Percentiles rank a stretch among this genome's conserved stretches.
phyloP scores from a whole-genome alignment of 1,140 invertebrate species.

The Drosophila ambigua region DNA sequence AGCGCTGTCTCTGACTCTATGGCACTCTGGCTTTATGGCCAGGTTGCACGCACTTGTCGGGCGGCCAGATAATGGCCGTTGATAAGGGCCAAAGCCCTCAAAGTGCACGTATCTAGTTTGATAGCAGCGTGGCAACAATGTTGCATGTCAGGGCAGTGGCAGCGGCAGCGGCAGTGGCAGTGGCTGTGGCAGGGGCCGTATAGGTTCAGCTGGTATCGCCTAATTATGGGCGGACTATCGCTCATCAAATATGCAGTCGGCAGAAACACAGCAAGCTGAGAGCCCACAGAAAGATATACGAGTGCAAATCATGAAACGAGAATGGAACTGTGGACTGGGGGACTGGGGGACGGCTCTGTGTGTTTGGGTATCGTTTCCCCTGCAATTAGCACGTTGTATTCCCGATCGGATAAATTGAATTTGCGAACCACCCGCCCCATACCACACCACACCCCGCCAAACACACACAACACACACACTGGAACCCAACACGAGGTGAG shows the following conservation, averaged over 20 bases:
- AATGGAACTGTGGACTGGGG: background rate
- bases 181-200: background rate
- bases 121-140: conserved; percentile 46
- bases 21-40: conserved; percentile 60
- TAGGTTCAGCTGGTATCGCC: conserved; percentile 25
- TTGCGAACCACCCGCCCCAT: background rate
- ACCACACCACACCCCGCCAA: background rate
- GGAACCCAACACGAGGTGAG: conserved; percentile 63
- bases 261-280: conserved; percentile 14
- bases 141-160: conserved; percentile 30
- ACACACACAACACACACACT: background rate
- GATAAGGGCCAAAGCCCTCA: conserved; percentile 45
- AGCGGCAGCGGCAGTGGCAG: background rate
- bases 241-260: conserved; percentile 68
- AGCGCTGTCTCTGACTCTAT: conserved; percentile 19
- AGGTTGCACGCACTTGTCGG: conserved; percentile 60
- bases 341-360: background rate
- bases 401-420: conserved; percentile 48
- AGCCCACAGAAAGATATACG: conserved; percentile 52
- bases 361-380: conserved; percentile 1
- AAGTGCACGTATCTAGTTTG: conserved; percentile 50
- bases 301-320: conserved; percentile 58
- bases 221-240: conserved; percentile 75
- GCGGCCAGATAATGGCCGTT: conserved; percentile 48
- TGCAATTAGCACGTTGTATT: conserved; percentile 62